Evolutionary conservation across 2,888 invertebrate species (phyloP), one percentile per base, ranked within the genome.

Genomic region (Xestia rhomboidea): DNA sequence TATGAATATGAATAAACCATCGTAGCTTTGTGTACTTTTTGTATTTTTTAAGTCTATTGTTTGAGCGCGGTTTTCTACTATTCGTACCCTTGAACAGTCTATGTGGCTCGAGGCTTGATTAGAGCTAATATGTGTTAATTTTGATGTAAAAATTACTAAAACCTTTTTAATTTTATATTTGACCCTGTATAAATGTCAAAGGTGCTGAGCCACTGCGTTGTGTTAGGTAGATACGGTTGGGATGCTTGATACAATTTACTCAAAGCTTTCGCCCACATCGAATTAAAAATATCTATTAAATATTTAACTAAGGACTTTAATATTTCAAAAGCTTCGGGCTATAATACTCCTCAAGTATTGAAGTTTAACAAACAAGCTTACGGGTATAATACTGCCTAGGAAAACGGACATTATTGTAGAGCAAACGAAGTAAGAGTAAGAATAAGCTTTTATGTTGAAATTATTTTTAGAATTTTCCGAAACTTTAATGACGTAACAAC

Each of bases 131-230:
- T 69, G 27, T 54, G 34, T 11, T 78, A 27, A 67, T 72, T 73
- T 60, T 54, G 4, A 46, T 21, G 30, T 46, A 54, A 27, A 38
- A 44, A 44, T 51, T 5, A 44, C 51, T 46, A 2, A 60, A 54
- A 79, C 68, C 46, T 46, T 79, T 79, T 79, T 60, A 72, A 73
- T 63, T 57, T 63, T 68, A 57, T 72, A 54, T 80, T 69, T 75
- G 24, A 69, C 64, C 75, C n/a, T 66, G 64, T 69, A 21, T 34
- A 79, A 81, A 81, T 68, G 82, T 76, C 77, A 81, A 81, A 81
- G 68, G 67, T 67, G 27, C 41, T 67, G 54, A 34, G 68, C 63
- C n/a, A 49, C 68, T 66, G 68, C 60, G 30, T 30, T 68, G 38
- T 69, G 51, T 77, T 77, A 66, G 68, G 68, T 72, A 68, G 44